Evolutionary conservation across 2,888 invertebrate species (phyloP).

Genomic region (Escarpia spicata): DNA sequence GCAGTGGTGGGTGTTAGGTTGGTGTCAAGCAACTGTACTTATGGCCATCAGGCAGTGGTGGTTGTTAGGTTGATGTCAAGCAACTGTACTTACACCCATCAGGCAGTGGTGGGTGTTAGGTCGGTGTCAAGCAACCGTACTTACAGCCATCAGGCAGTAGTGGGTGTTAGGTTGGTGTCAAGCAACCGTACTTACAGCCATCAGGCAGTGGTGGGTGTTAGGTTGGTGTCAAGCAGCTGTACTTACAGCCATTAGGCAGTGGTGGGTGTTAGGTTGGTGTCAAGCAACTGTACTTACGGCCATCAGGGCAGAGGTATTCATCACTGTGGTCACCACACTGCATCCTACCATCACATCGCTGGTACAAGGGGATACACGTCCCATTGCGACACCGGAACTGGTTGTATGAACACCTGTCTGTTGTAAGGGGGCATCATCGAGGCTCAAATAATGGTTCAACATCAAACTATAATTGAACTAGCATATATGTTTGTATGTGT

Average conservation of each 20-base stretch:
- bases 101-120: no score
- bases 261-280: background rate
- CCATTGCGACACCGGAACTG: constrained; percentile 68
- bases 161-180: background rate
- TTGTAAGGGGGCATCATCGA: background rate
- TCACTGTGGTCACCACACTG: constrained; percentile 43
- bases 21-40: background rate
- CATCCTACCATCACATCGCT: constrained; percentile 42
- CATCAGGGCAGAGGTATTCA: constrained; percentile 29
- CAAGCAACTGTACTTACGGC: background rate
- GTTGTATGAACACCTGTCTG: constrained; percentile 67
- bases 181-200: background rate
- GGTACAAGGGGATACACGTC: constrained; percentile 46
- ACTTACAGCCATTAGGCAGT: background rate
- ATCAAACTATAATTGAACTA: background rate
- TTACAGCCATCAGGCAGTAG: no score
- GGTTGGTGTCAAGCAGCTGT: no score
- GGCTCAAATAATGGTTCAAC: background rate
- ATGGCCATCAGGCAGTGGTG: no score
- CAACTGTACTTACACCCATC: no score
- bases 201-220: no score
- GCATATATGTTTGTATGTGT: background rate
- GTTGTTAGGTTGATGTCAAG: no score
- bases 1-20: no score
- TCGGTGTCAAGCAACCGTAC: background rate